A percentile compares a stretch with the other conserved stretches of the same genome.
phyloP scores from a whole-genome alignment of 2,888 invertebrate species.

The Encarsia formosa region DNA sequence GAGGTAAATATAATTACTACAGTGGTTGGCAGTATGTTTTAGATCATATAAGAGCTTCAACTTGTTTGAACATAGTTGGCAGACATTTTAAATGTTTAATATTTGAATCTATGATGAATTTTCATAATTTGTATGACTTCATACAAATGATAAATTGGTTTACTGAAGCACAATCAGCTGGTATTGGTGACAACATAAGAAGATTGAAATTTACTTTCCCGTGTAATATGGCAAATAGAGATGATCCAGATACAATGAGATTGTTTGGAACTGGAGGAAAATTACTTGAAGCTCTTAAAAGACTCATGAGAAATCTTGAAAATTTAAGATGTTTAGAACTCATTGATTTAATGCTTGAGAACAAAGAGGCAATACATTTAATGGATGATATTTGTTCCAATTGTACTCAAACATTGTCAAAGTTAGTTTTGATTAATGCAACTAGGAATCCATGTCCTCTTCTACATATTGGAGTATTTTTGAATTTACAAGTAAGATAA shows the following conservation, averaged over 20 bases:
- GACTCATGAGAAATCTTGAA: constrained; percentile 64
- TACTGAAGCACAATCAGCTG: constrained; percentile 55
- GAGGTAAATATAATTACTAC: constrained; percentile 74
- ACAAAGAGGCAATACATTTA: constrained; percentile 65
- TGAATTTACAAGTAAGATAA: constrained; percentile 62
- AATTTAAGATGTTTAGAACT: constrained; percentile 64
- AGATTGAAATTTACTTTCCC: constrained; percentile 69
- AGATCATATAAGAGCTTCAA: constrained; percentile 69
- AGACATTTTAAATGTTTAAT: constrained; percentile 62
- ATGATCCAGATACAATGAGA: constrained; percentile 60
- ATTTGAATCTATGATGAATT: constrained; percentile 71
- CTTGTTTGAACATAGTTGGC: constrained; percentile 68
- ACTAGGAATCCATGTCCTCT: constrained; percentile 67
- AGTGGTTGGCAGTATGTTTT: constrained; percentile 76
- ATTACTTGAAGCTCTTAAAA: constrained; percentile 62
- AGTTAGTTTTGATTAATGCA: constrained; percentile 68
- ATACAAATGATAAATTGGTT: constrained; percentile 77
- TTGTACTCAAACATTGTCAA: constrained; percentile 61
- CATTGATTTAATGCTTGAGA: constrained; percentile 71
- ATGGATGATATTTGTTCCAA: constrained; percentile 68
- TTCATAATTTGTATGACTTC: constrained; percentile 79
- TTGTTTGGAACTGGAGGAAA: constrained; percentile 77
- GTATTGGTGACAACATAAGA: constrained; percentile 58
- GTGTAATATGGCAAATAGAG: constrained; percentile 65
- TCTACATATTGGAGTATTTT: constrained; percentile 71